Evolutionary conservation across 2,113 vertebrate genomes (phyloP).

Genomic region (Muscicapa adusta): DNA sequence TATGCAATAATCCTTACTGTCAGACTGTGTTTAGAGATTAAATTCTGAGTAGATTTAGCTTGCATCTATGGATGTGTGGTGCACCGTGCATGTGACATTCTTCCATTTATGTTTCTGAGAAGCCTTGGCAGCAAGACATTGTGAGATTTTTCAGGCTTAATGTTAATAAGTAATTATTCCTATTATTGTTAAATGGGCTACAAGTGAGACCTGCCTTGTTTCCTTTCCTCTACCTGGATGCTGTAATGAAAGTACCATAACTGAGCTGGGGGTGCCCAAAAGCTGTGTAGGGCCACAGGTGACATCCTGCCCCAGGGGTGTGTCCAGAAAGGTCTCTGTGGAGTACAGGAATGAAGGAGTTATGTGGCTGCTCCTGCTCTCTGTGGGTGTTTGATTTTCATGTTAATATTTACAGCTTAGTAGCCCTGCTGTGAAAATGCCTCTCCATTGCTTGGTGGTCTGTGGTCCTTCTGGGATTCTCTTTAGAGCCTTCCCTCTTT

Average conservation of each 20-base stretch:
- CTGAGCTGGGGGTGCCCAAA: background rate
- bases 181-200: background rate
- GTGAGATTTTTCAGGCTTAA: background rate
- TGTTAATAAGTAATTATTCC: background rate
- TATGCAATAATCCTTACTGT: background rate
- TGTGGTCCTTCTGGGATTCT: background rate
- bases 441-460: background rate
- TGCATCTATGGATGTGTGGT: background rate
- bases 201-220: background rate
- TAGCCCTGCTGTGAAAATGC: background rate
- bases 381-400: background rate
- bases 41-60: background rate
- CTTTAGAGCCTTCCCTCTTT: background rate
- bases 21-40: background rate
- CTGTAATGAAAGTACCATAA: background rate
- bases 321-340: background rate
- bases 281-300: accelerated
- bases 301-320: background rate
- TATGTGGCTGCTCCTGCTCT: background rate
- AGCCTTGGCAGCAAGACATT: background rate
- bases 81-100: background rate
- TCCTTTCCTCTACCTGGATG: background rate
- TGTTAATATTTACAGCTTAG: background rate
- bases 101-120: background rate
- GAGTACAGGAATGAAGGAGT: background rate